Percentiles rank a stretch among this genome's conserved stretches.
Conservation (phyloP, 2,888 invertebrate species). For the Campoplex nolae region DNA sequence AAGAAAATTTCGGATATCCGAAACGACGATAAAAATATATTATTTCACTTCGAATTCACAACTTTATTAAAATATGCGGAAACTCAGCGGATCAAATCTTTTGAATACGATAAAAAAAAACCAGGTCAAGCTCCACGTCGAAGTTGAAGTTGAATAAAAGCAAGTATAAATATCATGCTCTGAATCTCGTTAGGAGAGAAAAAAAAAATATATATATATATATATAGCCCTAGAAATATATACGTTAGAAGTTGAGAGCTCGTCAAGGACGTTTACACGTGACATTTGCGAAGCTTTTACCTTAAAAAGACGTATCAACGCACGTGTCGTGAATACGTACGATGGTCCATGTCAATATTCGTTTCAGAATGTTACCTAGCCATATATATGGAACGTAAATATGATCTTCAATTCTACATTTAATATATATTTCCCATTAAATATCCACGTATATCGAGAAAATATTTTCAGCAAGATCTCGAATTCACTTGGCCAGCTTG, state of each 20-base stretch:
- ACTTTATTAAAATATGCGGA: not conserved
- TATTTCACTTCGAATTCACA: not conserved
- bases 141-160: conserved; percentile 31
- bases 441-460: not conserved
- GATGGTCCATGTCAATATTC: not conserved
- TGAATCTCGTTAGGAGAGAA: conserved; percentile 10
- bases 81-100: conserved; percentile 10
- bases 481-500: not conserved
- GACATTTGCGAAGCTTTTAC: conserved; percentile 14
- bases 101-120: conserved; percentile 25
- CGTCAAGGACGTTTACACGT: conserved; percentile 12
- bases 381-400: not conserved
- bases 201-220: conserved; percentile 2
- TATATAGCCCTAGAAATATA: not conserved
- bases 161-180: not conserved
- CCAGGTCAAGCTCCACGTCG: conserved; percentile 26
- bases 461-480: not conserved
- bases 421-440: not conserved
- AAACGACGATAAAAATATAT: not conserved
- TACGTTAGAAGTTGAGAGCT: not conserved
- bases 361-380: not conserved
- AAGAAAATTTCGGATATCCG: not conserved
- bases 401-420: not conserved
- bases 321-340: not conserved
- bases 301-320: not conserved